Evolutionary conservation across 1,140 invertebrate genomes (phyloP), one percentile per base, ranked within the genome.

Genomic region (Calephelis nemesis): DNA sequence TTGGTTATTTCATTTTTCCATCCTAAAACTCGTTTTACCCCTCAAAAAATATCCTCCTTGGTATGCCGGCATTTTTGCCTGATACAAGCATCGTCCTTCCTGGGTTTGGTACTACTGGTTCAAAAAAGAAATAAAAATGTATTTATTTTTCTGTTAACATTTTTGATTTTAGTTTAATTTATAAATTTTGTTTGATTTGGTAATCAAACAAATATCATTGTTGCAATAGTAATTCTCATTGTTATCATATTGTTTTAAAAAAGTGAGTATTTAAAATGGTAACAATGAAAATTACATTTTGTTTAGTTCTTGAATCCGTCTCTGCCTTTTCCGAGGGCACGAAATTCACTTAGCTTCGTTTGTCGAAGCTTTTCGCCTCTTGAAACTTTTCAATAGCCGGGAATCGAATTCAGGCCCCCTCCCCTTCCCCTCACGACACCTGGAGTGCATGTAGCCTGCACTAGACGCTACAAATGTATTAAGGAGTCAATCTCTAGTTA

Each of bases 321-420:
- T 75, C 87, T 84, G 84, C 0, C 0, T 74, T 75, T 71, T 79
- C 81, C 74, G 86, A 88, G 86, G 87, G 88, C 84, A 81, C 85
- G 79, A 89, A 91, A 89, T 91, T 91, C 86, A 89, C 86, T 91
- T 88, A 91, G 85, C 86, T 87, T 88, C 88, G 86, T 91, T 91
- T 91, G 88, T 88, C 86, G 88, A 90, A 88, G 88, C 88, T 89
- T 89, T 91, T 91, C 87, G 86, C 87, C 87, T 88, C 86, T 87
- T 88, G 87, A 91, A 91, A 91, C 82, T 91, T 91, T 89, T 91
- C 87, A 90, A 90, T 90, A 88, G 88, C 83, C 84, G 74, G 81
- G 82, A 90, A 90, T 90, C 88, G 88, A 90, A 88, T 87, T 84
- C 81, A 76, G 78, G 68, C 79, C 70, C 73, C 66, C 62, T 62